Conservation (phyloP, 2,113 vertebrate genomes). For the Muntiacus reevesi region DNA sequence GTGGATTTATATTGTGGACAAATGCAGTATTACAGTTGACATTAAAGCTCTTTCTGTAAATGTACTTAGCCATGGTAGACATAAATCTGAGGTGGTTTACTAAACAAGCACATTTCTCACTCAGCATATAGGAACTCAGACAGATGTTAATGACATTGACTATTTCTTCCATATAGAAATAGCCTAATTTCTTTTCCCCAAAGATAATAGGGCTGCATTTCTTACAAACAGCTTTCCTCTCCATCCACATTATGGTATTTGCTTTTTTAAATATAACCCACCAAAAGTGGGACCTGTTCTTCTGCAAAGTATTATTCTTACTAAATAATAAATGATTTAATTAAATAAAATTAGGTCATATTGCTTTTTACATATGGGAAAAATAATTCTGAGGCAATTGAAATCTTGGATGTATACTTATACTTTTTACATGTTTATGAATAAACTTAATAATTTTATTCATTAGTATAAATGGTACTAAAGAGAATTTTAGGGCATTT, state of each 20-base stretch:
- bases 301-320: background rate
- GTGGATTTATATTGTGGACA: background rate
- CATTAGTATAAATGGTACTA: background rate
- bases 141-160: background rate
- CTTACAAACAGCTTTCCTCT: background rate
- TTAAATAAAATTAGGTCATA: background rate
- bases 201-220: background rate
- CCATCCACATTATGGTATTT: background rate
- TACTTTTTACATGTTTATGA: background rate
- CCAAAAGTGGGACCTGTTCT: background rate
- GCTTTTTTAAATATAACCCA: background rate
- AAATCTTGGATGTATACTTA: background rate
- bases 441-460: background rate
- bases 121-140: background rate
- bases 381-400: background rate
- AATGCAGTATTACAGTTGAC: background rate
- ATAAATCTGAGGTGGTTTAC: background rate
- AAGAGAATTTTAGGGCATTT: background rate
- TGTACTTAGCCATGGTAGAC: background rate
- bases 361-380: background rate
- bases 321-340: background rate
- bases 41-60: background rate
- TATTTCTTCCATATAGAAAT: background rate
- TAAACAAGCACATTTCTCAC: background rate
- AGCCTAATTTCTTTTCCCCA: background rate